Conservation (phyloP, 2,113 vertebrate species). For the Xyrauchen texanus region DNA sequence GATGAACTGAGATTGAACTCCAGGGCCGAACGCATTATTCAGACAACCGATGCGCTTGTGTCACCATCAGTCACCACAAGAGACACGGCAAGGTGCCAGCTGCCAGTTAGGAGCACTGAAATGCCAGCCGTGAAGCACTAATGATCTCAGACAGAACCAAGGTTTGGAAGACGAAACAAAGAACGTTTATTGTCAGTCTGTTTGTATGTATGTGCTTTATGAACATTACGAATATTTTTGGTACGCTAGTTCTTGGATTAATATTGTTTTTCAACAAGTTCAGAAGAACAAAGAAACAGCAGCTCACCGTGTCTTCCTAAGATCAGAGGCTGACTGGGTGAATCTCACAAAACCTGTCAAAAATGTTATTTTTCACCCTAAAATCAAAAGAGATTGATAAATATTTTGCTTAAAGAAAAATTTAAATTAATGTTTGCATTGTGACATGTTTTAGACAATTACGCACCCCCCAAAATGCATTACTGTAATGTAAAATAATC, state of each 20-base stretch:
- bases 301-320: no score
- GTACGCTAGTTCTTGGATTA: background rate
- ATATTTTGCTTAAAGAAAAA: no score
- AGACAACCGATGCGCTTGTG: background rate
- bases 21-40: slow-evolving; percentile 48
- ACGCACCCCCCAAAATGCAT: no score
- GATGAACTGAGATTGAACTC: slow-evolving; percentile 56
- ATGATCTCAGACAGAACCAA: slow-evolving; percentile 21
- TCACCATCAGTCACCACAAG: slow-evolving; percentile 45
- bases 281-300: no score
- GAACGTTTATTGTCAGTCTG: background rate
- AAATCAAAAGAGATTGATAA: no score
- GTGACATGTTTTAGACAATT: no score
- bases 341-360: no score
- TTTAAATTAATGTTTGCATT: no score
- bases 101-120: slow-evolving; percentile 43
- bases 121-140: slow-evolving; percentile 43
- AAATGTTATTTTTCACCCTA: no score
- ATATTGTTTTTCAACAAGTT: no score
- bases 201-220: background rate
- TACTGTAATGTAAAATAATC: no score
- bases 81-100: slow-evolving; percentile 23
- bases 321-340: no score
- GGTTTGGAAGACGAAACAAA: background rate
- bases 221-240: background rate